A percentile compares a stretch with the other conserved stretches of the same genome.
phyloP scores from a whole-genome alignment of 2,888 invertebrate genomes.

The Hypena proboscidalis region DNA sequence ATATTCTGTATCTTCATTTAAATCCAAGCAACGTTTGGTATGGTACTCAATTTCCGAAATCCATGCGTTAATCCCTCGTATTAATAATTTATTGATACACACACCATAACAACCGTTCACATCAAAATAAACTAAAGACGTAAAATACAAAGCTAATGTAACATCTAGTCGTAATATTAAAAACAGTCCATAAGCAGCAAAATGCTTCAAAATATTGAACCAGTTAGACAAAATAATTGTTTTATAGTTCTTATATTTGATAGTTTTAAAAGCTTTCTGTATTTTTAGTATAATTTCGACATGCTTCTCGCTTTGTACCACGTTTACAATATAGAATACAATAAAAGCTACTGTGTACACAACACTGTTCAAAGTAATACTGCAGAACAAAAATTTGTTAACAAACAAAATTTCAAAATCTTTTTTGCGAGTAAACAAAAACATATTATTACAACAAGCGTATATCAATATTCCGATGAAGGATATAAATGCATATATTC shows the following conservation, averaged over 20 bases:
- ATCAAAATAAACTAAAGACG: slow-evolving; percentile 3
- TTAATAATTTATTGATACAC: background rate
- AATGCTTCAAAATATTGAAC: slow-evolving; percentile 1
- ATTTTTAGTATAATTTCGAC: slow-evolving; percentile 1
- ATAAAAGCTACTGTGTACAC: background rate
- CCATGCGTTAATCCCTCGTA: slow-evolving; percentile 1
- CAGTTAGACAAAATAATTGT: background rate
- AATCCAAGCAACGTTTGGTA: background rate
- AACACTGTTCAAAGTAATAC: background rate
- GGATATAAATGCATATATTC: slow-evolving; percentile 1
- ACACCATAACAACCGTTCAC: slow-evolving; percentile 1
- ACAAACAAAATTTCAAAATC: background rate
- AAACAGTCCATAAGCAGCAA: background rate
- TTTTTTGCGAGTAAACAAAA: background rate
- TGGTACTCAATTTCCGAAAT: slow-evolving; percentile 2
- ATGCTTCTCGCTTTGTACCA: background rate
- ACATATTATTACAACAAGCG: background rate
- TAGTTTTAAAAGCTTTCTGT: background rate
- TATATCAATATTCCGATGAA: background rate
- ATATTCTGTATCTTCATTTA: background rate
- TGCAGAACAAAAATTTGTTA: background rate
- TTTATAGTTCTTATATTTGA: slow-evolving; percentile 1
- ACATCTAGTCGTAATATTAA: background rate
- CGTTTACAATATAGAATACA: background rate
- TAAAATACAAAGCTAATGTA: slow-evolving; percentile 1